Conservation (phyloP, 1,140 invertebrate species). For the Chymomyza costata region DNA sequence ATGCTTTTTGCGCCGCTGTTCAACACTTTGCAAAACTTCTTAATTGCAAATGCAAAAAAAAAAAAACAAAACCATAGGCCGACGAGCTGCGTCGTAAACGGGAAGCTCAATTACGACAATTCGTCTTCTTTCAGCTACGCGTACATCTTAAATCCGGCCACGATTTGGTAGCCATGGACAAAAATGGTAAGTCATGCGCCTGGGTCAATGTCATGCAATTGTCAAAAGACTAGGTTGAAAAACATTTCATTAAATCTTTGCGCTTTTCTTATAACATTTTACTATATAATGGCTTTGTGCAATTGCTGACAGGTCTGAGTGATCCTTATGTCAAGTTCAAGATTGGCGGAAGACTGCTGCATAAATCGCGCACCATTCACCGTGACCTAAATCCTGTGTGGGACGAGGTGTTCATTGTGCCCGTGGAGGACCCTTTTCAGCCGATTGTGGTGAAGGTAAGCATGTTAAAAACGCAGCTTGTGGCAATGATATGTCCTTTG, state of each 20-base stretch:
- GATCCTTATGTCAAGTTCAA: conserved; percentile 99
- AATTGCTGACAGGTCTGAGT: conserved; percentile 86
- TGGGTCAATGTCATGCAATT: conserved; percentile 22
- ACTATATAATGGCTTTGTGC: conserved; percentile 20
- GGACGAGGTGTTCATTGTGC: conserved; percentile 96
- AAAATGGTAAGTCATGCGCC: conserved; percentile 84
- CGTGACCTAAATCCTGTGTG: conserved; percentile 94
- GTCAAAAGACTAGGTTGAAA: no score
- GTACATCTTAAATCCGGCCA: conserved; percentile 90
- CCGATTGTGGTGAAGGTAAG: conserved; percentile 90
- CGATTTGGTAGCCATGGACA: conserved; percentile 94
- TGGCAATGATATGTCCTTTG: no score
- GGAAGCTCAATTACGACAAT: conserved; percentile 84
- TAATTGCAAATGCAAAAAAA: conserved; percentile 20
- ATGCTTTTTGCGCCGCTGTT: background rate
- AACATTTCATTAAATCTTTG: conserved; percentile 10
- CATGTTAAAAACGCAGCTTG: no score
- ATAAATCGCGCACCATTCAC: conserved; percentile 95
- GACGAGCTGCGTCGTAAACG: conserved; percentile 81
- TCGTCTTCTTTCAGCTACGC: conserved; percentile 93
- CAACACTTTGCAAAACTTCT: conserved; percentile 16
- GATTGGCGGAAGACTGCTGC: conserved; percentile 89
- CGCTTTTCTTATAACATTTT: conserved; percentile 29
- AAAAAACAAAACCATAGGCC: conserved; percentile 59
- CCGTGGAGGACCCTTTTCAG: conserved; percentile 94